Percentiles rank a stretch among this genome's conserved stretches.
These are phyloP conservation scores for Halcyon chelicuti DNA, from an alignment of 2,797 vertebrate species.

Conservation along the genomic window DNA sequence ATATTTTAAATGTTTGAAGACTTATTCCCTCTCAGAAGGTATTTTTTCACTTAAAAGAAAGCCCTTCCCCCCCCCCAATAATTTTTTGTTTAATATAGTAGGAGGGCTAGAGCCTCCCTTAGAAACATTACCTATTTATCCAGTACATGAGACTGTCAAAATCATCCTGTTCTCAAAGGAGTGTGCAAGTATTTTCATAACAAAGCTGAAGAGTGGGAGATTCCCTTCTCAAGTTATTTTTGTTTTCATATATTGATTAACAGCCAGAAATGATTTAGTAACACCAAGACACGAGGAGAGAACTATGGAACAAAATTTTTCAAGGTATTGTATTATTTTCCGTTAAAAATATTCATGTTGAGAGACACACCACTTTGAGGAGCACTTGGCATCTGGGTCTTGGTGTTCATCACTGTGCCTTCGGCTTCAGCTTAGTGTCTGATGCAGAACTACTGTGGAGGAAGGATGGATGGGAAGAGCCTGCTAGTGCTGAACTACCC, in stretches of 20 bases:
- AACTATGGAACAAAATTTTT: not conserved
- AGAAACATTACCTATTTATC: not conserved
- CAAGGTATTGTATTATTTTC: not conserved
- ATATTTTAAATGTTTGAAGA: not conserved
- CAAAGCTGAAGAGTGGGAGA: not conserved
- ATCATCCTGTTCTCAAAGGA: not conserved
- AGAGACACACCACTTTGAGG: rapidly evolving
- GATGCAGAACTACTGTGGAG: not conserved
- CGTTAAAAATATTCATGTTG: rapidly evolving
- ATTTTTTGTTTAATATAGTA: not conserved
- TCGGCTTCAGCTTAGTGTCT: not conserved
- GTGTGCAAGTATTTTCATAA: not conserved
- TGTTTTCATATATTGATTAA: not conserved
- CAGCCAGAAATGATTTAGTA: not conserved
- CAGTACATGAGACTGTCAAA: not conserved
- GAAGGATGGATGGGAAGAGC: not conserved
- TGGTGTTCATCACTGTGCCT: not conserved
- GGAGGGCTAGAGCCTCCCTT: not conserved
- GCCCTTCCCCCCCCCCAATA: rapidly evolving
- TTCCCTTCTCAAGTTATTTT: not conserved
- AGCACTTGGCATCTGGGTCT: not conserved
- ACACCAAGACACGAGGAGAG: not conserved
- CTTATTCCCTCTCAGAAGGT: not conserved
- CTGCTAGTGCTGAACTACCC: not conserved
- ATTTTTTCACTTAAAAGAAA: not conserved